Base-by-base conservation (phyloP, 1,140 invertebrate genomes). In the Mamestra configurata region DNA sequence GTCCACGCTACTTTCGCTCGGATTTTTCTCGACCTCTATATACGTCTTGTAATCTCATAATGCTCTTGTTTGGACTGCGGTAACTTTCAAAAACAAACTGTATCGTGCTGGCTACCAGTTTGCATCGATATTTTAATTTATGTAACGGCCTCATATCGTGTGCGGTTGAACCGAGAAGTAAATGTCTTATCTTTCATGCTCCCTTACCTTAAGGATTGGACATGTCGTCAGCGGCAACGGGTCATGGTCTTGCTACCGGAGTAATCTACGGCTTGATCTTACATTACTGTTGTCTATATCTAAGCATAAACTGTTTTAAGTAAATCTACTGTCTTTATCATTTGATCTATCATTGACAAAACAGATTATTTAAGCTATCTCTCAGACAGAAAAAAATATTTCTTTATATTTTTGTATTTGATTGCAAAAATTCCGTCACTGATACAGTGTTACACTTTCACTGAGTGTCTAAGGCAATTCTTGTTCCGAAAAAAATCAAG, bases 21-120 rank as follows among this genome's bases (percentile, higher is more conserved):
- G 83, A 86, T 92, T 92, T 92, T 92, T 92, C 89, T 82, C 86
- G 90, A 92, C 91, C 89, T 89, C 84, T 80, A 78, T 80, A 78
- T 78, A 78, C 46, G 79, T 81, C 82, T 68, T 59, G 81, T 79
- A 78, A 77, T 79, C 78, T 75, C 78, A 71, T 59, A 77, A 83
- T 83, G 73, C 77, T 77, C 82, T 79, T 78, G 82, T 80, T 79
- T 81, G 80, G 68, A 79, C 79, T 46, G 57, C 71, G 73, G 55
- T 64, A 31, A 80, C 82, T 80, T 83, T 83, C 79, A 83, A 80
- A 83, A 77, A 46, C 72, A 80, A 61, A 72, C 76, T 40, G 73
- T 76, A 59, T 61, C 57, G 24, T 35, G 40, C 31, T 49, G 31
- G 13, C 55, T 70, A 78, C 80, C 75, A 81, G 76, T 81, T 78